phyloP scores from a whole-genome alignment of 2,888 invertebrate genomes.

The Heliconius erato region DNA sequence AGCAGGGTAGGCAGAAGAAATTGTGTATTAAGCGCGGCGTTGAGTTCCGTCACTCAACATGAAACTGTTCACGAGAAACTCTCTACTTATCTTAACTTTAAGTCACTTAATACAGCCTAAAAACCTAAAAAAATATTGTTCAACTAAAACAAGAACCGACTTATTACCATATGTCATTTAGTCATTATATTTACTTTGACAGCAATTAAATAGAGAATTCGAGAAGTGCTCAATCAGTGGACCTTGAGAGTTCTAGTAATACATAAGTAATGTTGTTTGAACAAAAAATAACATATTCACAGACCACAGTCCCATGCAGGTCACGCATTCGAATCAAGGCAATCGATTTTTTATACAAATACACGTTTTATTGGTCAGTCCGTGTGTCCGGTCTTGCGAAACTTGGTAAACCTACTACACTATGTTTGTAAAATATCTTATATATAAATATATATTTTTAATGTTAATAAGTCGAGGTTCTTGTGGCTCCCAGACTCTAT shows the following conservation, averaged over 20 bases:
- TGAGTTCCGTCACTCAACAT: neutral
- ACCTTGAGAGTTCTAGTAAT: slow-evolving; percentile 13
- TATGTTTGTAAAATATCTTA: neutral
- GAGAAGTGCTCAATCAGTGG: neutral
- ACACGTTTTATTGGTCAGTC: slow-evolving; percentile 2
- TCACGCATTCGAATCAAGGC: slow-evolving; percentile 40
- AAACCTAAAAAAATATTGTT: too few species aligned
- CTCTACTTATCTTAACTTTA: neutral
- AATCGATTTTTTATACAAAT: slow-evolving; percentile 20
- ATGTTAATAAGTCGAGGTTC: too few species aligned
- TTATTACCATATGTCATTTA: neutral
- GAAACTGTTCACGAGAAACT: neutral
- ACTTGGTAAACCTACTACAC: neutral
- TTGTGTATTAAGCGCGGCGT: neutral
- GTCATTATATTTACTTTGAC: neutral
- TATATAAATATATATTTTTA: too few species aligned
- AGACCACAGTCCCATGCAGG: neutral
- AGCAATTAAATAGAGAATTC: slow-evolving; percentile 7
- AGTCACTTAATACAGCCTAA: too few species aligned
- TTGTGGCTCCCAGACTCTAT: neutral
- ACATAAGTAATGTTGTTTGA: neutral
- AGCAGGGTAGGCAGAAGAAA: neutral
- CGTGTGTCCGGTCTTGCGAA: neutral
- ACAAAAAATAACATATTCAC: neutral
- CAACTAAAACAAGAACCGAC: too few species aligned